phyloP scores from a whole-genome alignment of 2,797 vertebrate species.

The Channa striata region DNA sequence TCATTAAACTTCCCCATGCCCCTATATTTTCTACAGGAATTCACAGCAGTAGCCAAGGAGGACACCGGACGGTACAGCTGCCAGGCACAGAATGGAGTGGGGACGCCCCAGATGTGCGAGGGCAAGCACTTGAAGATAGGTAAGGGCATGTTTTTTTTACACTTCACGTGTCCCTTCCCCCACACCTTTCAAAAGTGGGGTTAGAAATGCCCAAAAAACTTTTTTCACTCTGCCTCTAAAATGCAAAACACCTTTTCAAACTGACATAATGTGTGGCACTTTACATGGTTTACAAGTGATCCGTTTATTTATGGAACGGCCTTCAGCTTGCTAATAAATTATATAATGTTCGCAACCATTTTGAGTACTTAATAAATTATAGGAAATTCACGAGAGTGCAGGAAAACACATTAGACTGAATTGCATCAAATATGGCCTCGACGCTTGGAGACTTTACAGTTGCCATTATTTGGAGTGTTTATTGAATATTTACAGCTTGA shows the following conservation, averaged over 20 bases:
- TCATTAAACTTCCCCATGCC: neutral
- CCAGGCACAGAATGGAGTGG: constrained; percentile 90
- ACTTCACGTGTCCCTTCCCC: constrained; percentile 18
- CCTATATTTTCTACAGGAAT: constrained; percentile 81
- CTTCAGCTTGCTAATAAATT: constrained; percentile 27
- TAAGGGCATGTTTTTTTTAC: constrained; percentile 39
- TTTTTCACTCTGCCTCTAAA: constrained; percentile 23
- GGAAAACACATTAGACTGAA: neutral
- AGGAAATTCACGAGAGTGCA: neutral
- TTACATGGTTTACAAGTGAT: neutral
- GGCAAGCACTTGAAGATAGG: constrained; percentile 88
- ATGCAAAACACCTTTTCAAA: neutral
- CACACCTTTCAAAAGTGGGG: constrained; percentile 56
- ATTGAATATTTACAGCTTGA: neutral
- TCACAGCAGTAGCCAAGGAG: constrained; percentile 89
- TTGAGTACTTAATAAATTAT: constrained; percentile 37
- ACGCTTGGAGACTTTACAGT: neutral
- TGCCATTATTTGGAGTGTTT: neutral
- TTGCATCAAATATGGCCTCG: neutral
- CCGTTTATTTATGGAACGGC: neutral
- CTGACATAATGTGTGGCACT: neutral
- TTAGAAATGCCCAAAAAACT: constrained; percentile 48
- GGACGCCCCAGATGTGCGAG: constrained; percentile 86
- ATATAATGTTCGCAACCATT: constrained; percentile 8
- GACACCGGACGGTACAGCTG: constrained; percentile 94